phyloP scores from a whole-genome alignment of 2,113 vertebrate species.

The Ursus arctos region DNA sequence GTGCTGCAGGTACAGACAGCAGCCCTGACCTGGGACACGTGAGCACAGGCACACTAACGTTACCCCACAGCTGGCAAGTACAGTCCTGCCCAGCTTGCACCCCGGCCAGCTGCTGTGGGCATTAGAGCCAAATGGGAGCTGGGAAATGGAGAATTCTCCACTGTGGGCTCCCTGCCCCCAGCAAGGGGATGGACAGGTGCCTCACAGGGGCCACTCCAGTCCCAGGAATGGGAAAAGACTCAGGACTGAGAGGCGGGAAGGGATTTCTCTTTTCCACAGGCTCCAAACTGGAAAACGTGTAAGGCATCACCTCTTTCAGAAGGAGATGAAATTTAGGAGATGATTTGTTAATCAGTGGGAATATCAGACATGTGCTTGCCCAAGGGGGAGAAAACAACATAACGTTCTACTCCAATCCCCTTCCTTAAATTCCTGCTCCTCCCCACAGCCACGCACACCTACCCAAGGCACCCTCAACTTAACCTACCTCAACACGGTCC shows the following conservation, averaged over 20 bases:
- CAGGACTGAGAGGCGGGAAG: neutral
- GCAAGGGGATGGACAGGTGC: neutral
- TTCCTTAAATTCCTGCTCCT: neutral
- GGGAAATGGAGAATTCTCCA: slow-evolving; percentile 55
- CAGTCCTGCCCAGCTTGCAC: slow-evolving; percentile 71
- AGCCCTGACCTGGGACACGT: slow-evolving; percentile 9
- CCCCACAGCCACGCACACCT: neutral
- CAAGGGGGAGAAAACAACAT: neutral
- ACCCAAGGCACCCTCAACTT: neutral
- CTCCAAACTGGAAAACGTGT: neutral
- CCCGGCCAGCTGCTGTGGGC: slow-evolving; percentile 77
- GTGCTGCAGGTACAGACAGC: neutral
- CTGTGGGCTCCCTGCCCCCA: neutral
- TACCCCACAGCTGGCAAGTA: slow-evolving; percentile 60
- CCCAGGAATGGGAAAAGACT: neutral
- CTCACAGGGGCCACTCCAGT: neutral
- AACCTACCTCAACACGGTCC: neutral
- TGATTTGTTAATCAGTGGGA: neutral
- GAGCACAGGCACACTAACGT: slow-evolving; percentile 60
- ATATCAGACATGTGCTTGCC: neutral
- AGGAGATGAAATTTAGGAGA: neutral
- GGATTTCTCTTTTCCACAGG: neutral
- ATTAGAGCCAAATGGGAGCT: slow-evolving; percentile 49
- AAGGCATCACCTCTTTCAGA: neutral
- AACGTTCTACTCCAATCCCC: neutral